These are phyloP conservation scores for Pachycephus smyrnensis DNA, from an alignment of 2,888 invertebrate species.

Conservation along the genomic window DNA sequence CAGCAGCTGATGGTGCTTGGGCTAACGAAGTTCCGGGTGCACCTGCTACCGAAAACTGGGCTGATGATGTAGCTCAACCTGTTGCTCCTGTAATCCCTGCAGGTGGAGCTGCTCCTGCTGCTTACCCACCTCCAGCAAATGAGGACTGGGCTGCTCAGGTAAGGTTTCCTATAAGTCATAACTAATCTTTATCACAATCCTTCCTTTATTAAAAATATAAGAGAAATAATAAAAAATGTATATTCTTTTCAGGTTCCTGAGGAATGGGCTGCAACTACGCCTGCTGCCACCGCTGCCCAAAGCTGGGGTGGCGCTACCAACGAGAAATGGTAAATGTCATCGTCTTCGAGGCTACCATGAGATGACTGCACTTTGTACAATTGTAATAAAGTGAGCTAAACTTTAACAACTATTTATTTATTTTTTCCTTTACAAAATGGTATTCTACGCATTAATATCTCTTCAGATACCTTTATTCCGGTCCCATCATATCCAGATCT, in stretches of 20 bases:
- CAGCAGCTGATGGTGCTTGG: constrained; percentile 71
- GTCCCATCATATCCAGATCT: not conserved
- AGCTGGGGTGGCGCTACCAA: constrained; percentile 74
- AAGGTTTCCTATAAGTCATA: constrained; percentile 11
- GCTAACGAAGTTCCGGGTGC: constrained; percentile 68
- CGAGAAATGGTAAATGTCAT: constrained; percentile 62
- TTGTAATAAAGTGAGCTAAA: constrained; percentile 43
- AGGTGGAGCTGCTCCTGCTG: constrained; percentile 58
- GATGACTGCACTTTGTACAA: constrained; percentile 42
- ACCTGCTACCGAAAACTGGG: constrained; percentile 67
- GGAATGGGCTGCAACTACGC: constrained; percentile 70
- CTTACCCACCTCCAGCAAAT: constrained; percentile 44
- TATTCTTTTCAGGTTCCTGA: constrained; percentile 68
- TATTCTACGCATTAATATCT: not conserved
- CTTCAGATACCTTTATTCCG: not conserved
- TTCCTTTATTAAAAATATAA: not conserved
- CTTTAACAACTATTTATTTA: not conserved
- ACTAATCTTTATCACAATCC: constrained; percentile 5
- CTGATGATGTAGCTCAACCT: constrained; percentile 29
- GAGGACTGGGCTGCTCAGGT: constrained; percentile 67
- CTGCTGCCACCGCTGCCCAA: constrained; percentile 56
- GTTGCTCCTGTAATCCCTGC: constrained; percentile 45
- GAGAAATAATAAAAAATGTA: not conserved
- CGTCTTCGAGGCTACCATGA: constrained; percentile 30
- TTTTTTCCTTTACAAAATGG: not conserved